Evolutionary conservation across 2,888 invertebrate genomes (phyloP).

Genomic region (Caenorhabditis macrosperma): DNA sequence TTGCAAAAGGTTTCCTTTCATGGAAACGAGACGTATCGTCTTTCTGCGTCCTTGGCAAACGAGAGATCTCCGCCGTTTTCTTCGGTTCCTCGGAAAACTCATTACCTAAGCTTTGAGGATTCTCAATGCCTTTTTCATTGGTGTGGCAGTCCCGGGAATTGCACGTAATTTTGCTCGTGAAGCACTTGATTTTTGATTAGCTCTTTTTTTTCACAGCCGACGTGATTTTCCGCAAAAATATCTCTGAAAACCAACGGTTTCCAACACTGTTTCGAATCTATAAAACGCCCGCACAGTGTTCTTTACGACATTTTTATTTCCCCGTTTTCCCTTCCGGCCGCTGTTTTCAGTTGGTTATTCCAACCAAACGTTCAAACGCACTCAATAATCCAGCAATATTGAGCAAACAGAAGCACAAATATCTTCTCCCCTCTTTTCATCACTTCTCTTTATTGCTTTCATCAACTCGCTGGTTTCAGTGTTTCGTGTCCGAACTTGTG

Average conservation of each 20-base stretch:
- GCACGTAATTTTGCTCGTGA: neutral
- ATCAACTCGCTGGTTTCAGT: neutral
- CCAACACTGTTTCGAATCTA: no score
- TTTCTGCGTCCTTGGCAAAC: slow-evolving; percentile 26
- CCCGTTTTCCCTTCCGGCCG: no score
- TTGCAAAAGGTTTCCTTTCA: slow-evolving; percentile 29
- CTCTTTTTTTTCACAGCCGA: neutral
- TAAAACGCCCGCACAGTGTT: no score
- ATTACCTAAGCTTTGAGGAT: slow-evolving; percentile 10
- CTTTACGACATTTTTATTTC: slow-evolving; percentile 1
- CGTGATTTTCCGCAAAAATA: no score
- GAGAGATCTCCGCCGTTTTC: neutral
- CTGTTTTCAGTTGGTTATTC: no score
- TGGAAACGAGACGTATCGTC: slow-evolving; percentile 15
- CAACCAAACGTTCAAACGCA: no score
- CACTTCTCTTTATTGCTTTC: slow-evolving; percentile 1
- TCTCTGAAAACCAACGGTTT: no score
- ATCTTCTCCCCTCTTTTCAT: slow-evolving; percentile 6
- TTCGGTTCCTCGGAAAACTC: slow-evolving; percentile 9
- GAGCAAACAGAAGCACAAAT: slow-evolving; percentile 9
- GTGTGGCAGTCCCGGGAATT: neutral
- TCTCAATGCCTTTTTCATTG: neutral
- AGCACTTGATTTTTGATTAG: slow-evolving; percentile 9
- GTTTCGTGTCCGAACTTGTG: neutral
- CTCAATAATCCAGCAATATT: slow-evolving; percentile 23